Base-by-base conservation (phyloP, 2,113 vertebrate species). In the Austrofundulus limnaeus region DNA sequence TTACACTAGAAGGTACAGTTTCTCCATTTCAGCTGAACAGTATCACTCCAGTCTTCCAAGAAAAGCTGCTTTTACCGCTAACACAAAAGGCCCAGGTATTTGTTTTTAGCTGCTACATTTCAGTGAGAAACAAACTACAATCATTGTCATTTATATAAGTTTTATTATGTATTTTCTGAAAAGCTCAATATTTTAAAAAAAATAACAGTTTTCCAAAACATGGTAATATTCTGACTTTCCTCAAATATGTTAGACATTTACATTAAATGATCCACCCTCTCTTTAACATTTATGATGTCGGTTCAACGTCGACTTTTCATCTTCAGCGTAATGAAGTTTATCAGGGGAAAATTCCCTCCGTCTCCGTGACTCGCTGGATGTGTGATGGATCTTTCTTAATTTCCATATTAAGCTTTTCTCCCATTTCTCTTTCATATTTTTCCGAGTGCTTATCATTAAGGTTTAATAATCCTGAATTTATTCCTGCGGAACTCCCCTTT, bases 401-500 rank as follows among this genome's bases (percentile, higher is more conserved):
- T 64, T 43, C 61, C 49, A 64, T 63, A 63, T 64, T 34, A 34
- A 64, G 61, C 39, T 64, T 42, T 37, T 17, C 38, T 43, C 39
- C 49, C n/a, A n/a, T 52, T 63, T 52, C 48, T 45, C 39, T 53
- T 64, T 64, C 39, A 53, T 53, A 64, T 64, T 64, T 64, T 45
- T 49, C 61, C 42, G n/a, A 52, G 34, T 34, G 50, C 61, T 64
- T 64, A 64, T 64, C 49, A 64, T 64, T 53, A 45, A 64, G 49
- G 39, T 53, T 64, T 53, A 43, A 64, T 64, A 64, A 53, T 43
- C 1, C 49, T 31, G 39, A 52, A 64, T 34, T 63, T 43, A 23
- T 64, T 31, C 49, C 39, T 17, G 24, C 20, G 5, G 34, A 43
- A 53, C 49, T 45, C 43, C 61, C 23, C 24, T 45, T 53, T 63